A percentile compares a stretch with the other conserved stretches of the same genome.
phyloP scores from a whole-genome alignment of 2,113 vertebrate genomes.

The Embiotoca jacksoni region DNA sequence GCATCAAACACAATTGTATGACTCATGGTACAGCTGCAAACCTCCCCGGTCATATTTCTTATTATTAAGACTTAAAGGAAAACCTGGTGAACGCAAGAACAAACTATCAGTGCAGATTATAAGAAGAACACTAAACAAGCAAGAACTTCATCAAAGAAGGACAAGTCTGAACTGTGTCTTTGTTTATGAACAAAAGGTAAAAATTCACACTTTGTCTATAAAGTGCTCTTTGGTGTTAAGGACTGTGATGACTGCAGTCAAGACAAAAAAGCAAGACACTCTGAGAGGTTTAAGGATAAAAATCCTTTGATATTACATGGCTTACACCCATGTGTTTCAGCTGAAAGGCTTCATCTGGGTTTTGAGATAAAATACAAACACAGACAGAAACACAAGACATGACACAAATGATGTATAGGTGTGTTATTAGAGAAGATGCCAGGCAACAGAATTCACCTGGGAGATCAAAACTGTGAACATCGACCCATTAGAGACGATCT shows the following conservation, averaged over 20 bases:
- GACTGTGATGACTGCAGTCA: not conserved
- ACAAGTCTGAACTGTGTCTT: too few species aligned
- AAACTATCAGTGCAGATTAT: not conserved
- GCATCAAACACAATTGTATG: not conserved
- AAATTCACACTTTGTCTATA: too few species aligned
- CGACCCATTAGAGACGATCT: slow-evolving; percentile 1
- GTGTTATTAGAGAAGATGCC: slow-evolving; percentile 5
- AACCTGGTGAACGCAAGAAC: not conserved
- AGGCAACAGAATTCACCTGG: not conserved
- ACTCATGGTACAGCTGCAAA: slow-evolving; percentile 5
- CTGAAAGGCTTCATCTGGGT: not conserved
- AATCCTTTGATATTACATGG: not conserved
- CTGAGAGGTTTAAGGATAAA: not conserved
- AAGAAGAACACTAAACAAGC: not conserved
- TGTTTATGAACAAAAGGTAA: too few species aligned
- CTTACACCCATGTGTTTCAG: not conserved
- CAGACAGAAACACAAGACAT: not conserved
- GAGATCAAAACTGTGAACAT: slow-evolving; percentile 25
- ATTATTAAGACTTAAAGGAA: not conserved
- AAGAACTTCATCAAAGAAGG: too few species aligned
- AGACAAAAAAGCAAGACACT: not conserved
- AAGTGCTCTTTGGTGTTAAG: not conserved
- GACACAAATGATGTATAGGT: not conserved
- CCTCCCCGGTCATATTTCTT: not conserved
- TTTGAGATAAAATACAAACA: not conserved